phyloP scores from a whole-genome alignment of 2,113 vertebrate genomes.

The Rhea americana region DNA sequence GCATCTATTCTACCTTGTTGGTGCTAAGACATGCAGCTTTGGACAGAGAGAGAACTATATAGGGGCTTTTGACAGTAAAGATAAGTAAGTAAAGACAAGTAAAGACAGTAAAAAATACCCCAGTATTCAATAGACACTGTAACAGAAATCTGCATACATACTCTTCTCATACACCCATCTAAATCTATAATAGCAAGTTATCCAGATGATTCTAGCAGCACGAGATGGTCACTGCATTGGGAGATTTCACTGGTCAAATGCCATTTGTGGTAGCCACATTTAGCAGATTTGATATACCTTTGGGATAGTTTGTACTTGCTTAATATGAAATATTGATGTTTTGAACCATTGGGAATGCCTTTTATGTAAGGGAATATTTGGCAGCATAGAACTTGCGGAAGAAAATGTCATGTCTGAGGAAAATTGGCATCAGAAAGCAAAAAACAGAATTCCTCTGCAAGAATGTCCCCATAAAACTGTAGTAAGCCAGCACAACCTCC shows the following conservation, averaged over 20 bases:
- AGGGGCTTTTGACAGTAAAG: neutral
- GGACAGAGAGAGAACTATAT: neutral
- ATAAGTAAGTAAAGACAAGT: no score
- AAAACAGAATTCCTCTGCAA: neutral
- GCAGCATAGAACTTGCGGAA: neutral
- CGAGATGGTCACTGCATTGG: neutral
- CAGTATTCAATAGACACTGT: neutral
- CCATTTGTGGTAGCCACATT: neutral
- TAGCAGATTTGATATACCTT: neutral
- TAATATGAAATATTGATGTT: neutral
- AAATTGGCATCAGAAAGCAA: neutral
- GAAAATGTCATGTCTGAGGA: neutral
- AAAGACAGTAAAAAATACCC: neutral
- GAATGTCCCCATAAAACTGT: neutral
- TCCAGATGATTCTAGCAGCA: neutral
- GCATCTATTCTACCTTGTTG: neutral
- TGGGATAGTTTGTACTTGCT: neutral
- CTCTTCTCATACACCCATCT: neutral
- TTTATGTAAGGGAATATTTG: accelerated
- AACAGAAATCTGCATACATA: neutral
- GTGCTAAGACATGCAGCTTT: neutral
- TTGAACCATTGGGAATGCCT: neutral
- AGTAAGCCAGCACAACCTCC: neutral
- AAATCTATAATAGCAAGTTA: neutral
- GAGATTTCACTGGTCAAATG: neutral